A percentile compares a stretch with the other conserved stretches of the same genome.
Conservation (phyloP, 2,888 invertebrate genomes). For the Oscheius sp. region DNA sequence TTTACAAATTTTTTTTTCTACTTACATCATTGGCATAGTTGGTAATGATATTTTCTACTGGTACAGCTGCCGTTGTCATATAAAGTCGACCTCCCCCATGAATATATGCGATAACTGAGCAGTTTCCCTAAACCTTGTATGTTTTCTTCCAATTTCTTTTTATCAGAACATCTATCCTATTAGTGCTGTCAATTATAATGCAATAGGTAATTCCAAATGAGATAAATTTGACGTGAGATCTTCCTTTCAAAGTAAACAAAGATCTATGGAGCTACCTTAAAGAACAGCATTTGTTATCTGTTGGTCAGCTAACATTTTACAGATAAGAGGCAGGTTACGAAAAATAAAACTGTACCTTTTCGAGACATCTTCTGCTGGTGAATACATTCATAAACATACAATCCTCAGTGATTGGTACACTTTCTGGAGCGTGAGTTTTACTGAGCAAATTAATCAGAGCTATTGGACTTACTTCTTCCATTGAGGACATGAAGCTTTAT, state of each 20-base stretch:
- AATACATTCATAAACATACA: constrained; percentile 35
- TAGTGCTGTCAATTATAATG: no score
- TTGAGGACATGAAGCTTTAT: neutral
- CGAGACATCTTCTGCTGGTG: constrained; percentile 26
- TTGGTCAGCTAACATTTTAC: no score
- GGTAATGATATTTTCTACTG: constrained; percentile 33
- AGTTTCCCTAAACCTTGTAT: constrained; percentile 34
- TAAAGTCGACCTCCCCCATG: constrained; percentile 36
- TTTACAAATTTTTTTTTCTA: neutral
- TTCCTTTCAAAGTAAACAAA: no score
- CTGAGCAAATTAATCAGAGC: neutral
- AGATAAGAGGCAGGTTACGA: neutral
- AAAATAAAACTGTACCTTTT: constrained; percentile 9
- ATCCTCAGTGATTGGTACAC: neutral
- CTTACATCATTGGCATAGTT: constrained; percentile 34
- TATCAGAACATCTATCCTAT: neutral
- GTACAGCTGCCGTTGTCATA: constrained; percentile 30
- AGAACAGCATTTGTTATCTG: no score
- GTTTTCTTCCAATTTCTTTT: neutral
- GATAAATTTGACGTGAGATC: no score
- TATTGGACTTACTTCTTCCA: neutral
- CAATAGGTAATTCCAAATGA: no score
- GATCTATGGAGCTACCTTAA: no score
- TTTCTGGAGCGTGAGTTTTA: neutral
- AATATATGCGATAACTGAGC: constrained; percentile 37